Conservation (phyloP, 2,888 invertebrate species). For the Idaea dimidiata region DNA sequence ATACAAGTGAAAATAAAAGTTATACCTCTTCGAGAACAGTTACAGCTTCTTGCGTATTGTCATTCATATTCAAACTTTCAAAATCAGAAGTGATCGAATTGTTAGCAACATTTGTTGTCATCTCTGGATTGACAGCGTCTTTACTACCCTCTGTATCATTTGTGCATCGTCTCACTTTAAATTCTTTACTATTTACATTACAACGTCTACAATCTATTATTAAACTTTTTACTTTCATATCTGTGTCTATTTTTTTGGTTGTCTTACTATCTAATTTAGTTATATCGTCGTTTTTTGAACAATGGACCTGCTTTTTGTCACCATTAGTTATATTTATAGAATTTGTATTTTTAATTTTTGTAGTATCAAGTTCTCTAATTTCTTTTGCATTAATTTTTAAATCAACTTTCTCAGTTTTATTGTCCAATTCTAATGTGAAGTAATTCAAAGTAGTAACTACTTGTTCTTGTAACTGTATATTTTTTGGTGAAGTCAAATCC, state of each 20-base stretch:
- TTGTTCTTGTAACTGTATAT: conserved; percentile 48
- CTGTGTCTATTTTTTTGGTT: conserved; percentile 39
- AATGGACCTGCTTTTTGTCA: background rate
- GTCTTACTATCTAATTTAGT: background rate
- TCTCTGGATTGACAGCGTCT: conserved; percentile 14
- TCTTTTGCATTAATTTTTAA: conserved; percentile 12
- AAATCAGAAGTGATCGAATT: conserved; percentile 46
- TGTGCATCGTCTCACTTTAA: conserved; percentile 49
- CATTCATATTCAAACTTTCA: conserved; percentile 33
- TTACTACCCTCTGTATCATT: conserved; percentile 33
- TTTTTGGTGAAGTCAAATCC: conserved; percentile 56
- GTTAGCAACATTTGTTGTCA: conserved; percentile 29
- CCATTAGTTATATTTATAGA: background rate
- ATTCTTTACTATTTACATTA: conserved; percentile 28
- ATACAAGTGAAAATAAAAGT: conserved; percentile 7
- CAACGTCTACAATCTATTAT: background rate
- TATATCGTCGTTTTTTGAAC: background rate
- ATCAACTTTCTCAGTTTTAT: conserved; percentile 14
- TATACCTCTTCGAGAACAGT: conserved; percentile 52
- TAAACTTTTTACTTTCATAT: conserved; percentile 46
- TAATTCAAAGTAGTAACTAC: conserved; percentile 57
- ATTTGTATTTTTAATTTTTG: conserved; percentile 15
- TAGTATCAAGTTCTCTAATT: conserved; percentile 12
- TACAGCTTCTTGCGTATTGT: conserved; percentile 45
- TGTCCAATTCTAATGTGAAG: conserved; percentile 60